Evolutionary conservation across 2,888 invertebrate species (phyloP).

Genomic region (Luperina testacea): DNA sequence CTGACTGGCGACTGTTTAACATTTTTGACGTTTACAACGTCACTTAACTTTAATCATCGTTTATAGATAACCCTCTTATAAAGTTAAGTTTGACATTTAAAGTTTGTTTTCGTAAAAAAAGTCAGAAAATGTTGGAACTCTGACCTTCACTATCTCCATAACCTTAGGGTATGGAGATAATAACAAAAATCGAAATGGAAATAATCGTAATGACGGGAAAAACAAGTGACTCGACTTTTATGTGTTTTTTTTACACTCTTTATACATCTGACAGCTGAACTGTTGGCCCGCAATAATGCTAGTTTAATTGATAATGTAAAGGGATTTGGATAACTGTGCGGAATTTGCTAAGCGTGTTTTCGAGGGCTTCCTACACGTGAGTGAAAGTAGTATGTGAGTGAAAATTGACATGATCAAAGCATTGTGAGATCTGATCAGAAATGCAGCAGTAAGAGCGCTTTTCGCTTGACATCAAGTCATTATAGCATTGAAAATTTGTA

Average conservation of each 20-base stretch:
- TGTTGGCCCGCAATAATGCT: conserved; percentile 11
- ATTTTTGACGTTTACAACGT: too few species aligned
- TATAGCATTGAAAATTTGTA: background rate
- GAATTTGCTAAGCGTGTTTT: background rate
- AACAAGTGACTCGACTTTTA: background rate
- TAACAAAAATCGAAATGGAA: background rate
- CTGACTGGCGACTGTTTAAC: background rate
- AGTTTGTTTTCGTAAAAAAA: background rate
- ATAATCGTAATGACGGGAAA: background rate
- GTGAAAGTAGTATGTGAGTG: background rate
- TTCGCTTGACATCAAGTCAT: conserved; percentile 8
- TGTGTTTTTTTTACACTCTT: background rate
- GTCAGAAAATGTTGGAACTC: background rate
- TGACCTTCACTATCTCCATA: too few species aligned
- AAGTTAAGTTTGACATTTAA: too few species aligned
- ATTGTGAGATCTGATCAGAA: background rate
- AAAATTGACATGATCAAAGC: background rate
- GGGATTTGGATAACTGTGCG: background rate
- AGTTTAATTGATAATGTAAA: background rate
- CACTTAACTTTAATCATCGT: background rate
- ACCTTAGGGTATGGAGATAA: background rate
- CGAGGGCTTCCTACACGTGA: conserved; percentile 12
- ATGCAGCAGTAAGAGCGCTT: background rate
- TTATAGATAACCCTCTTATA: background rate
- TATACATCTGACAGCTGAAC: background rate